Evolutionary conservation across 2,113 vertebrate species (phyloP).

Genomic region (Syngnathus floridae): DNA sequence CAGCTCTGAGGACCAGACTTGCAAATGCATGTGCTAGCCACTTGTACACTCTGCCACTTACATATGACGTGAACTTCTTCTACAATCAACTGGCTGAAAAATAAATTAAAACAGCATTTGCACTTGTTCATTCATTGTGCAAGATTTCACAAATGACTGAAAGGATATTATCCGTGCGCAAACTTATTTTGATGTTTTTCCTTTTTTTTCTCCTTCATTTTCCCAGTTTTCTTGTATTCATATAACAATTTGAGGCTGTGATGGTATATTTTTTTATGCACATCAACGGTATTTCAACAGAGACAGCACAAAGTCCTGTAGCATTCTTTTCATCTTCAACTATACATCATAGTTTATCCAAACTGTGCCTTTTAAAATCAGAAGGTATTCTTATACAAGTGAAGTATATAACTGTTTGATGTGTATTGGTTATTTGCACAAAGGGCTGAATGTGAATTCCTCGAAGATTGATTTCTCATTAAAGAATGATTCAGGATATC

Average conservation of each 20-base stretch:
- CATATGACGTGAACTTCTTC: background rate
- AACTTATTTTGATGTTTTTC: background rate
- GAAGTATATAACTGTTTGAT: background rate
- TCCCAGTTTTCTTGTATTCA: background rate
- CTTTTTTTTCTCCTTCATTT: background rate
- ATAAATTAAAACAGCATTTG: too few species aligned
- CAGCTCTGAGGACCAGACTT: background rate
- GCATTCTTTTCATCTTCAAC: background rate
- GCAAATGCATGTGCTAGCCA: background rate
- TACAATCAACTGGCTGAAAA: too few species aligned
- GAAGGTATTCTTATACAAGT: background rate
- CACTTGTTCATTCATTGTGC: too few species aligned
- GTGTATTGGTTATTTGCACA: background rate
- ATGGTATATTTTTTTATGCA: background rate
- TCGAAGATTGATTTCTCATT: conserved; percentile 20
- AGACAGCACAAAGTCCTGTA: background rate
- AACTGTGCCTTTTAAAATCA: too few species aligned
- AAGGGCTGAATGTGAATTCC: background rate
- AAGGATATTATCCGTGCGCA: too few species aligned
- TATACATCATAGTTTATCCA: background rate
- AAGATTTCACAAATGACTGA: too few species aligned
- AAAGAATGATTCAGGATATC: conserved; percentile 31
- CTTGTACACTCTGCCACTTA: background rate
- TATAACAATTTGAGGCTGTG: background rate
- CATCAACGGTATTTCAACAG: background rate